A percentile compares a stretch with the other conserved stretches of the same genome.
Conservation (phyloP, 2,797 vertebrate genomes). For the Neosilurus mollespiculum region DNA sequence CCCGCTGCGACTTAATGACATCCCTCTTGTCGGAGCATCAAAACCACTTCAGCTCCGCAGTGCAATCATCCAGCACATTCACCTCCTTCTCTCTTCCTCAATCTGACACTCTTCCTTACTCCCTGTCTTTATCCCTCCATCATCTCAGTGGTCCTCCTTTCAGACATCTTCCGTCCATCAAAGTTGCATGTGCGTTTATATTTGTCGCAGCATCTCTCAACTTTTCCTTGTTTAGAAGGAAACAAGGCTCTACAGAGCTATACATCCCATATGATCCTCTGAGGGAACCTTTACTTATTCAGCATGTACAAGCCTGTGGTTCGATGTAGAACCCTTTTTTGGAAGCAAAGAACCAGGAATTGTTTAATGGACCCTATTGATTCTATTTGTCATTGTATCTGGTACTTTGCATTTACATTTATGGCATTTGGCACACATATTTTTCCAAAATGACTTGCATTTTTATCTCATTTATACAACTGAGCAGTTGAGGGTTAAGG, state of each 20-base stretch:
- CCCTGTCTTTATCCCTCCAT: conserved; percentile 9
- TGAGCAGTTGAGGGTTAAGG: too few species aligned
- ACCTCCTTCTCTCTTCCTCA: background rate
- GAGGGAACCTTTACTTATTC: background rate
- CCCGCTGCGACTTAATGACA: conserved; percentile 59
- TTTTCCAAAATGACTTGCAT: too few species aligned
- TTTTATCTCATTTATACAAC: too few species aligned
- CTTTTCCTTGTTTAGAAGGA: background rate
- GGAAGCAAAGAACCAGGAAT: background rate
- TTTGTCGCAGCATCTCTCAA: conserved; percentile 1
- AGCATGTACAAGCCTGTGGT: background rate
- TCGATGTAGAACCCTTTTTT: background rate
- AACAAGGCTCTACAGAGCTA: background rate
- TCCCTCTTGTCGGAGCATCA: conserved; percentile 59
- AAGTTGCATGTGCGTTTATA: background rate
- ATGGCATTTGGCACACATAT: too few species aligned
- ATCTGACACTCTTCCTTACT: conserved; percentile 1
- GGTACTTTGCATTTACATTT: too few species aligned
- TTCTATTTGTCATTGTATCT: too few species aligned
- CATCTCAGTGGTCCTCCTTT: background rate
- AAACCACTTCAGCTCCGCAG: conserved; percentile 53
- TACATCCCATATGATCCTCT: too few species aligned
- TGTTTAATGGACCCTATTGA: background rate
- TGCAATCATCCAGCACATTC: conserved; percentile 52
- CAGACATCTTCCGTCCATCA: background rate